A percentile compares a stretch with the other conserved stretches of the same genome.
Evolutionary conservation across 2,113 vertebrate genomes (phyloP).

Genomic region (Neomonachus schauinslandi): DNA sequence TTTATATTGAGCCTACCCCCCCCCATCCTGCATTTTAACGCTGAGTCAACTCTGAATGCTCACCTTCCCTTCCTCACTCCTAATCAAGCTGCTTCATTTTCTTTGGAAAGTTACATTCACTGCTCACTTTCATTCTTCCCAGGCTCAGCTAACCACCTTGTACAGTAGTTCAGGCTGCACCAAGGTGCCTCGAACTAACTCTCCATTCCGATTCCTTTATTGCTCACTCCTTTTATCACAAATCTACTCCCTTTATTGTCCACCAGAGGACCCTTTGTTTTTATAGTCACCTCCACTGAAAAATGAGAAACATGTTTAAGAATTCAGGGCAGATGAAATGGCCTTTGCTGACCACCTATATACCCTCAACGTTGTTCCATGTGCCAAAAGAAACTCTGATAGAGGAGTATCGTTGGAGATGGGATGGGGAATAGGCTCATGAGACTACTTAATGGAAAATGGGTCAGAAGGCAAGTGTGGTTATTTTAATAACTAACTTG

Average conservation of each 20-base stretch:
- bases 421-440: neutral
- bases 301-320: neutral
- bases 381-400: conserved; percentile 2
- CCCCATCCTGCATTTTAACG: neutral
- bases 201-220: neutral
- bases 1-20: neutral
- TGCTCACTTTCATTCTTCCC: neutral
- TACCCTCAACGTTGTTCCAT: neutral
- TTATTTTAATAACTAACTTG: neutral
- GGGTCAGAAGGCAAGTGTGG: neutral
- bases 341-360: neutral
- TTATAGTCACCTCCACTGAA: neutral
- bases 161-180: neutral
- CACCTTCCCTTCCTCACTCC: neutral
- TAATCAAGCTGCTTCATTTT: neutral
- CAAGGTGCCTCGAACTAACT: neutral
- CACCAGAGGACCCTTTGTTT: neutral
- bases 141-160: neutral
- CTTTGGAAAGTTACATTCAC: neutral
- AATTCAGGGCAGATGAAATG: neutral
- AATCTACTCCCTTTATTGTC: neutral
- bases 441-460: neutral
- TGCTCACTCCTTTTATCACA: neutral
- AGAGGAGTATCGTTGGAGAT: neutral
- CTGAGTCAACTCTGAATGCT: neutral